These are phyloP conservation scores for Chaetoderma sp. DNA, from an alignment of 2,888 invertebrate species.

Conservation along the genomic window DNA sequence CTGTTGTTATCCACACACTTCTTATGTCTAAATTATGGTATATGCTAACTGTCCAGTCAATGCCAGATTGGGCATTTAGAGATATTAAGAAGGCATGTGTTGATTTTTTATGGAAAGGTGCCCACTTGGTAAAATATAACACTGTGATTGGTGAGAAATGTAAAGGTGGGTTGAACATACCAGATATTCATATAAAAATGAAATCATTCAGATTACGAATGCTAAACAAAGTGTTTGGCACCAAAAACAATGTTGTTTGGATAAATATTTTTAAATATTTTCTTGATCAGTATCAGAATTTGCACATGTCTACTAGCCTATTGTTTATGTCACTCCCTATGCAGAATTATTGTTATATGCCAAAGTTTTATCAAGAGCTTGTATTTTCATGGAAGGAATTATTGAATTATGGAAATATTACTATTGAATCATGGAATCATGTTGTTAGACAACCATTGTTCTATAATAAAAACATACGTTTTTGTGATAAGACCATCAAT, in stretches of 20 bases:
- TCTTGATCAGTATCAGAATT: background rate
- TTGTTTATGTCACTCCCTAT: background rate
- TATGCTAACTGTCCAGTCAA: background rate
- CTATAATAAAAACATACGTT: background rate
- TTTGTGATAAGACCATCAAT: background rate
- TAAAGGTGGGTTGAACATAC: background rate
- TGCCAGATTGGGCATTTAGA: background rate
- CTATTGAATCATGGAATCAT: background rate
- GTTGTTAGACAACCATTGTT: background rate
- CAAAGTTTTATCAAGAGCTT: background rate
- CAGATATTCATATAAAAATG: background rate
- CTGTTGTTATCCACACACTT: background rate
- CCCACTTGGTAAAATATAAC: background rate
- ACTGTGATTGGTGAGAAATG: background rate
- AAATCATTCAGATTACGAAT: background rate
- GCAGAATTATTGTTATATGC: background rate
- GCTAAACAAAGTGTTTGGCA: background rate
- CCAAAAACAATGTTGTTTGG: background rate
- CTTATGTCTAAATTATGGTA: background rate
- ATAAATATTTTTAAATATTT: background rate
- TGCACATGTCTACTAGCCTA: background rate
- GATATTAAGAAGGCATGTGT: background rate
- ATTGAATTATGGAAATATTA: background rate
- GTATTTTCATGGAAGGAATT: background rate
- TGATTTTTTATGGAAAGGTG: background rate